Conservation (phyloP, 2,797 vertebrate species). For the Apodemus agrarius region DNA sequence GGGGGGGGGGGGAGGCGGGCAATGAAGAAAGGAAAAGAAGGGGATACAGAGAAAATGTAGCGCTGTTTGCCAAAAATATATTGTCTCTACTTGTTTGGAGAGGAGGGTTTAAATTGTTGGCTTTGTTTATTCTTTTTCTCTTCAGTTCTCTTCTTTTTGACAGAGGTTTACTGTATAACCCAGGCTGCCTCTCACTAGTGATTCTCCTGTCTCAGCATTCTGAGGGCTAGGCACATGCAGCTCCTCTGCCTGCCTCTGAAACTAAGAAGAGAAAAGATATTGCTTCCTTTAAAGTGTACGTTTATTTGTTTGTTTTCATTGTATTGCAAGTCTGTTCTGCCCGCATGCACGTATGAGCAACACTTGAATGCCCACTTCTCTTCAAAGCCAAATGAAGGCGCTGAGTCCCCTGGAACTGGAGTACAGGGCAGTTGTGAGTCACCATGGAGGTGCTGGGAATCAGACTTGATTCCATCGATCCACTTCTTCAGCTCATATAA, state of each 20-base stretch:
- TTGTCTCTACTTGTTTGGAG: neutral
- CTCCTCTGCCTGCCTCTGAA: neutral
- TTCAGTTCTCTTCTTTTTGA: neutral
- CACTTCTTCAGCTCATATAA: neutral
- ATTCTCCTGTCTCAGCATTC: neutral
- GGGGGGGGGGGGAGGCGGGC: accelerated
- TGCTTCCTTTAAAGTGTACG: neutral
- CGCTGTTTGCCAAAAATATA: neutral
- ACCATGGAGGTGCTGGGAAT: neutral
- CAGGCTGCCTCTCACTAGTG: neutral
- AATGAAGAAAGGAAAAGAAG: neutral
- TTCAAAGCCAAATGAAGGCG: neutral
- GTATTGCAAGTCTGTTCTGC: neutral
- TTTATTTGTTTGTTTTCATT: neutral
- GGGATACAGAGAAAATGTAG: neutral
- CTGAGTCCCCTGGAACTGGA: neutral
- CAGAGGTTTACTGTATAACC: neutral
- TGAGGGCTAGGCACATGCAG: neutral
- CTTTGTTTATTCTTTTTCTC: neutral
- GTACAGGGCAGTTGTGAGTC: neutral
- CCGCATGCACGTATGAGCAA: neutral
- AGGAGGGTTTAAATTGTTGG: neutral
- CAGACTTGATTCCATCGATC: neutral
- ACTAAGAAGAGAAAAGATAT: neutral
- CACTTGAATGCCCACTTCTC: neutral